Evolutionary conservation across 2,888 invertebrate species (phyloP), one percentile per base, ranked within the genome.

Genomic region (Invenusta paracnida): DNA sequence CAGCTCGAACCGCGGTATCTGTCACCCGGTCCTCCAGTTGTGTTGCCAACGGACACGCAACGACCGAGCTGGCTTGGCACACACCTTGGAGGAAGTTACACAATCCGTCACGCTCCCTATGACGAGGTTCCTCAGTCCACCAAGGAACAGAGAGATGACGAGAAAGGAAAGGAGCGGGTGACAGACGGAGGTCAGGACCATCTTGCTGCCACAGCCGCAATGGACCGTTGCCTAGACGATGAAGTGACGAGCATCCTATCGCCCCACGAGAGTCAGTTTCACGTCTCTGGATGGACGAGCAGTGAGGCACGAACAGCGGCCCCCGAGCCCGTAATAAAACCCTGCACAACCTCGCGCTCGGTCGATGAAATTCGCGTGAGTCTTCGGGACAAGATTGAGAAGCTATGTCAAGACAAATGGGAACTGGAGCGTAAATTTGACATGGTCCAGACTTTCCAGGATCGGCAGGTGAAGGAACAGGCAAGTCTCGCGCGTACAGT

Each of bases 371-470:
- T 73, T 5, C 23, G 82, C 2, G 28, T 29, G 2, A 23, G 82
- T 82, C 82, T 82, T 27, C 2, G n/a, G 13, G 82, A 82, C 17
- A 29, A 30, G 23, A 82, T 82, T 13, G 82, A 82, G 23, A 29
- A 82, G 29, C 82, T 82, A 11, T 29, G 30, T 13, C 29, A 23
- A 5, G 82, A 82, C 27, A 29, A 30, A 17, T 29, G 29, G 29
- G 29, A 29, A 30, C 82, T 82, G n/a, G 82, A 82, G 29, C 29
- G 30, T 5, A 82, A 30, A 23, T 30, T 82, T 82, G 29, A 82
- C 13, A 30, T 82, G 82, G 30, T 30, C 27, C 82, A 30, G 13
- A 2, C 2, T n/a, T 29, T 30, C n/a, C 30, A 29, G 27, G 82
- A 29, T 23, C 29, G 29, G 11, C 29, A 82, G 13, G 82, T 28